Conservation (phyloP, 2,888 invertebrate genomes). For the Brachypterus glaber region DNA sequence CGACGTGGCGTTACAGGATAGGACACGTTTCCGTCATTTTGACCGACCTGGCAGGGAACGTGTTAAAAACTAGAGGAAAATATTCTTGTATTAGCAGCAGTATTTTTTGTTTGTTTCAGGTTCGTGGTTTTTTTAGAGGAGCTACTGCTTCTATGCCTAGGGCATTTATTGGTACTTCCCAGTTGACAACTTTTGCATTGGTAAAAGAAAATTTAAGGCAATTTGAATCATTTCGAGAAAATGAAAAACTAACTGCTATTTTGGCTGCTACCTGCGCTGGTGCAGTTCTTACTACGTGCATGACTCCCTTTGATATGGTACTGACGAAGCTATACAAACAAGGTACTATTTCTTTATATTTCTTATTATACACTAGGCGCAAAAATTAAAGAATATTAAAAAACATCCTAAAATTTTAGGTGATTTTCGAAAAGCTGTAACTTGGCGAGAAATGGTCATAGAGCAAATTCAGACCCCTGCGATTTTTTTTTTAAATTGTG, state of each 20-base stretch:
- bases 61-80: too few relatives aligned
- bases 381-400: too few relatives aligned
- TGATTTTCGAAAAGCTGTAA: too few relatives aligned
- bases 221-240: conserved; percentile 32
- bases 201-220: conserved; percentile 44
- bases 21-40: too few relatives aligned
- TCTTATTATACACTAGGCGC: neutral
- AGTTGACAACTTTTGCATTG: conserved; percentile 69
- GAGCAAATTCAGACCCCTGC: neutral
- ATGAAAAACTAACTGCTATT: conserved; percentile 49
- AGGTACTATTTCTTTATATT: conserved; percentile 43
- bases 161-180: conserved; percentile 68
- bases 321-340: conserved; percentile 84
- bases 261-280: conserved; percentile 67
- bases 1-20: too few relatives aligned
- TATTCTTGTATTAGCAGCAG: too few relatives aligned
- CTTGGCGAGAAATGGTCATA: neutral
- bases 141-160: conserved; percentile 62
- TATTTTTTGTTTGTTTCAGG: conserved; percentile 21
- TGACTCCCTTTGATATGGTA: conserved; percentile 80
- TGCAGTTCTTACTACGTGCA: conserved; percentile 58
- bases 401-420: too few relatives aligned
- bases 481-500: neutral
- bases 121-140: conserved; percentile 68
- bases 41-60: too few relatives aligned